Conservation (phyloP, 2,797 vertebrate genomes). For the Telmatherina bonti region DNA sequence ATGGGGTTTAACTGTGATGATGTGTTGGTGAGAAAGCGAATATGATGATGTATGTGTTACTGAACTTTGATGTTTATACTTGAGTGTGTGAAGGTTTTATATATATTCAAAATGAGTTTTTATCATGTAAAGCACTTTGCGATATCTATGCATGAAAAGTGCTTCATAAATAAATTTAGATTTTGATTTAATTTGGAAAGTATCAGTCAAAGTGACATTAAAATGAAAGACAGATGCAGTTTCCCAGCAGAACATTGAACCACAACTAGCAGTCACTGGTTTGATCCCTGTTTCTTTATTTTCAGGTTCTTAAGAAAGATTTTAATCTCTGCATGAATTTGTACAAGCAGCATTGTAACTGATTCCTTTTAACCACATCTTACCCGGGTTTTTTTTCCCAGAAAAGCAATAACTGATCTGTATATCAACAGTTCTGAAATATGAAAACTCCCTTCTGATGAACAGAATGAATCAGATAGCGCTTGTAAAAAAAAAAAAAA, state of each 20-base stretch:
- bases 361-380: neutral
- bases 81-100: too few relatives aligned
- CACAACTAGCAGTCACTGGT: neutral
- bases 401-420: neutral
- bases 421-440: neutral
- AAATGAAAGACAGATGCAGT: neutral
- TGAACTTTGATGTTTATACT: too few relatives aligned
- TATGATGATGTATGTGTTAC: too few relatives aligned
- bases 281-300: neutral
- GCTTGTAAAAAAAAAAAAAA: neutral
- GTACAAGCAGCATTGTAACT: neutral
- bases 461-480: neutral
- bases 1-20: too few relatives aligned
- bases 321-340: too few relatives aligned
- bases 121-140: too few relatives aligned
- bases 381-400: neutral
- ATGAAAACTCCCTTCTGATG: neutral
- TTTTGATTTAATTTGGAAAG: neutral
- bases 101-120: too few relatives aligned
- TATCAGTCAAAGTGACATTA: neutral
- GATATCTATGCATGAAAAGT: too few relatives aligned
- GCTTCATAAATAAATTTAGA: too few relatives aligned
- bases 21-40: too few relatives aligned
- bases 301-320: neutral
- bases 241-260: neutral